These are phyloP conservation scores for Atta cephalotes DNA, from an alignment of 1,140 invertebrate genomes.

Conservation along the genomic window DNA sequence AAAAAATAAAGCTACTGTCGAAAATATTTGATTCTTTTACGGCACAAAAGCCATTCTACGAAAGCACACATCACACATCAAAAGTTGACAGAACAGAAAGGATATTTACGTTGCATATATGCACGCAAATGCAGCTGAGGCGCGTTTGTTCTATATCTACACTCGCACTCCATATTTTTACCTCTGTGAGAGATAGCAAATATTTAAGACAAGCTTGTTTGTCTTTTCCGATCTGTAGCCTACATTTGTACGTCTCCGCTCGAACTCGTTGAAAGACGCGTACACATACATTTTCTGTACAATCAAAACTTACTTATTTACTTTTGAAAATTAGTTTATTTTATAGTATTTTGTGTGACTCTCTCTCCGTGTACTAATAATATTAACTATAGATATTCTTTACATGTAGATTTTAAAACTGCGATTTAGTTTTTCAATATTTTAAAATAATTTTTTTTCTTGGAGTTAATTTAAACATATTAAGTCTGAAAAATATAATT, in stretches of 20 bases:
- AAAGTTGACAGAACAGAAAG: conserved; percentile 59
- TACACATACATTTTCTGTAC: conserved; percentile 20
- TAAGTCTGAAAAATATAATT: background rate
- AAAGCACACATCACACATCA: conserved; percentile 41
- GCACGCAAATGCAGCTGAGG: conserved; percentile 47
- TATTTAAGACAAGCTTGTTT: conserved; percentile 60
- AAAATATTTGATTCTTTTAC: conserved; percentile 30
- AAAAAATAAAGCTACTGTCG: background rate
- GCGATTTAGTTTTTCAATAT: background rate
- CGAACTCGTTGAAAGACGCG: conserved; percentile 37
- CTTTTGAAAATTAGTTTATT: conserved; percentile 20
- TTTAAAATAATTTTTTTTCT: background rate
- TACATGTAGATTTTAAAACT: background rate
- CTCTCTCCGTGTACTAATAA: background rate
- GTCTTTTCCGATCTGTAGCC: conserved; percentile 51
- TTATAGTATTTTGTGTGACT: background rate
- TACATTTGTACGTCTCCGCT: conserved; percentile 36
- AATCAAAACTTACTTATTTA: conserved; percentile 44
- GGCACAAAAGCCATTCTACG: conserved; percentile 34
- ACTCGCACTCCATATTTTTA: conserved; percentile 49
- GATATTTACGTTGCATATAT: conserved; percentile 56
- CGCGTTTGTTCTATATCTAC: conserved; percentile 37
- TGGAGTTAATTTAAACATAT: background rate
- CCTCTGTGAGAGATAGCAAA: conserved; percentile 36
- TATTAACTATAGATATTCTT: background rate